Percentiles rank a stretch among this genome's conserved stretches.
Evolutionary conservation across 2,797 vertebrate species (phyloP).

Genomic region (Diplodus puntazzo): DNA sequence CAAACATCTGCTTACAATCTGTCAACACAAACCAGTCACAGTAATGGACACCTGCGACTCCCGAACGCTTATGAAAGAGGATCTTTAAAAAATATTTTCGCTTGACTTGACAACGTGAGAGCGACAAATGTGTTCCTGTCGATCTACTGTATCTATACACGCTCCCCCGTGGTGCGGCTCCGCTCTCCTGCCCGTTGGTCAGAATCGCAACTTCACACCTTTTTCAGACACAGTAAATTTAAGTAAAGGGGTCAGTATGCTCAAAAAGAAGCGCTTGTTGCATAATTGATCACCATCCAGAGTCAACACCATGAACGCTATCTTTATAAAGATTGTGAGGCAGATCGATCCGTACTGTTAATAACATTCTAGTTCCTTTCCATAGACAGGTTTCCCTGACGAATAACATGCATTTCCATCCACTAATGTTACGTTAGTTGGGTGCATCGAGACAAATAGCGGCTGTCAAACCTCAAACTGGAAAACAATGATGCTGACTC

Average conservation of each 20-base stretch:
- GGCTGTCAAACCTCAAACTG: not conserved
- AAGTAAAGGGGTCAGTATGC: not conserved
- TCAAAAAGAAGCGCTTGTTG: not conserved
- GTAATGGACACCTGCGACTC: slow-evolving; percentile 64
- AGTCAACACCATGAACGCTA: not conserved
- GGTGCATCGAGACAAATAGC: not conserved
- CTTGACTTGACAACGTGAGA: slow-evolving; percentile 25
- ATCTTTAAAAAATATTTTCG: not conserved
- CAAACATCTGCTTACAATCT: slow-evolving; percentile 76
- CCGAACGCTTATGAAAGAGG: slow-evolving; percentile 9
- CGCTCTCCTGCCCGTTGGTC: not conserved
- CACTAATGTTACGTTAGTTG: not conserved
- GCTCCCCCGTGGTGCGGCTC: not conserved
- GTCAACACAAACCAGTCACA: slow-evolving; percentile 50
- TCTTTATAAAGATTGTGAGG: too few relatives aligned
- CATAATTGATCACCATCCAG: not conserved
- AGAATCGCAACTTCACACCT: not conserved
- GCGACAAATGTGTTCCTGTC: slow-evolving; percentile 19
- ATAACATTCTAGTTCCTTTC: not conserved
- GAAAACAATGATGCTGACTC: not conserved
- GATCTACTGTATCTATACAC: not conserved
- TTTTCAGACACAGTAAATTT: not conserved
- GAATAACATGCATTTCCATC: not conserved
- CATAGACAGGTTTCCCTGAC: not conserved
- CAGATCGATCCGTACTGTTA: too few relatives aligned